Evolutionary conservation across 2,888 invertebrate species (phyloP).

Genomic region (Colletes collaris): DNA sequence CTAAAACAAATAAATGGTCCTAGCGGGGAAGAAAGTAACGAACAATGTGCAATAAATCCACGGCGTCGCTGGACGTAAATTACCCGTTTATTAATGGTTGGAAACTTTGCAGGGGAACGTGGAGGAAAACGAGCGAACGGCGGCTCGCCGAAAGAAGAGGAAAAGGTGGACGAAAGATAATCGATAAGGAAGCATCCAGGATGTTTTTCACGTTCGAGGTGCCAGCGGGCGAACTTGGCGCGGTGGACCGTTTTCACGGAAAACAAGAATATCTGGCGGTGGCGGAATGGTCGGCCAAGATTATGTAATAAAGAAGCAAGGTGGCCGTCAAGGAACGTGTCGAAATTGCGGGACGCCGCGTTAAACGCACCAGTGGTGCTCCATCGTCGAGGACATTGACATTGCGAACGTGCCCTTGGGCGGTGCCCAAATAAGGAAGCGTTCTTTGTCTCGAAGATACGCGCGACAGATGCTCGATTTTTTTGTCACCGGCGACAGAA

Average conservation of each 20-base stretch:
- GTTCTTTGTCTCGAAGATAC: neutral
- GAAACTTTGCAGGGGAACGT: too few species aligned
- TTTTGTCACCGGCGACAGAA: constrained; percentile 22
- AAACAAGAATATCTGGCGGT: constrained; percentile 46
- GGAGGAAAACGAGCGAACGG: too few species aligned
- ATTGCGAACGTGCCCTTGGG: constrained; percentile 20
- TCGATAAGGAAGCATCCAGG: constrained; percentile 25
- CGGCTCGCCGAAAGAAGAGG: neutral
- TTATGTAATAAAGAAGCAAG: constrained; percentile 52
- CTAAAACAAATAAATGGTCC: too few species aligned
- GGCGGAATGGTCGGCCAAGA: constrained; percentile 6
- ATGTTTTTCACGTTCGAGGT: constrained; percentile 21
- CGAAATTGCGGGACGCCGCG: constrained; percentile 33
- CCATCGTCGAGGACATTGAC: constrained; percentile 45
- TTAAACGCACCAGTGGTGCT: constrained; percentile 13
- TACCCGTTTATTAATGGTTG: too few species aligned
- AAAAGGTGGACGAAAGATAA: neutral
- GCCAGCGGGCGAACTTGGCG: constrained; percentile 51
- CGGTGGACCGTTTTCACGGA: constrained; percentile 36
- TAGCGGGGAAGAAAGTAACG: too few species aligned
- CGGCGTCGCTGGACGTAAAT: too few species aligned
- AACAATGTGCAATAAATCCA: too few species aligned
- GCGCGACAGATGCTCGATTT: constrained; percentile 1
- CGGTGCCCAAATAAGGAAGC: neutral
- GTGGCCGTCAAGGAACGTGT: constrained; percentile 42